These are phyloP conservation scores for Drosophila elegans DNA, from an alignment of 1,140 invertebrate genomes.

Conservation along the genomic window DNA sequence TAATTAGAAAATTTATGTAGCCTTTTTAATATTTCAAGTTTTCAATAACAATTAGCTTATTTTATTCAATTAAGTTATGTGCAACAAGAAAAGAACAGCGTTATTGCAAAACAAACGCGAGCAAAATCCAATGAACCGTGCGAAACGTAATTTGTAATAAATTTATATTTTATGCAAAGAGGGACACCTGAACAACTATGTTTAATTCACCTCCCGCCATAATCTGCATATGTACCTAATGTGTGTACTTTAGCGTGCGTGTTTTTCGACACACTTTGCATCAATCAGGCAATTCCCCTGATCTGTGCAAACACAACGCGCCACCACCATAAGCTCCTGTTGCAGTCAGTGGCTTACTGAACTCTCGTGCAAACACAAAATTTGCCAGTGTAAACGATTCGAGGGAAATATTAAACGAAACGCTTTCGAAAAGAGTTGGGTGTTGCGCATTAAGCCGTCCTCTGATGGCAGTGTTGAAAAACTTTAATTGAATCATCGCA, in stretches of 20 bases:
- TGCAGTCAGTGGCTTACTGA: conserved; percentile 26
- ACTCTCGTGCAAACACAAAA: conserved; percentile 27
- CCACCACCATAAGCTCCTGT: conserved; percentile 17
- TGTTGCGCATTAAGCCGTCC: conserved; percentile 28
- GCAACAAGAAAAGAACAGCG: no score
- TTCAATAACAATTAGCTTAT: no score
- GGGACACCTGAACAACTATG: not conserved
- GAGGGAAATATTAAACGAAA: conserved; percentile 23
- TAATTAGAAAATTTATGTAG: no score
- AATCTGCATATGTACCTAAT: conserved; percentile 5
- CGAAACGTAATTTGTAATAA: not conserved
- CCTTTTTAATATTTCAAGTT: no score
- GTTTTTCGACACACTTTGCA: conserved; percentile 13
- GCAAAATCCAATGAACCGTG: not conserved
- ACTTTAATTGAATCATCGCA: conserved; percentile 77
- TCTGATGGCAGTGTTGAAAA: conserved; percentile 62
- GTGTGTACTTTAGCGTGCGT: conserved; percentile 7
- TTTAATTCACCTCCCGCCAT: not conserved
- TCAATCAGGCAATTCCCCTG: conserved; percentile 4
- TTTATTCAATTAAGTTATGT: no score
- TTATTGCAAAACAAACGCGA: not conserved
- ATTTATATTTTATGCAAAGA: not conserved
- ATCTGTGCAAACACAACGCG: conserved; percentile 15
- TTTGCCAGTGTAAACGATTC: conserved; percentile 25
- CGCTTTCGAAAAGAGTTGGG: conserved; percentile 10